Evolutionary conservation across 2,888 invertebrate genomes (phyloP).

Genomic region (Trypoxylon attenuatum): DNA sequence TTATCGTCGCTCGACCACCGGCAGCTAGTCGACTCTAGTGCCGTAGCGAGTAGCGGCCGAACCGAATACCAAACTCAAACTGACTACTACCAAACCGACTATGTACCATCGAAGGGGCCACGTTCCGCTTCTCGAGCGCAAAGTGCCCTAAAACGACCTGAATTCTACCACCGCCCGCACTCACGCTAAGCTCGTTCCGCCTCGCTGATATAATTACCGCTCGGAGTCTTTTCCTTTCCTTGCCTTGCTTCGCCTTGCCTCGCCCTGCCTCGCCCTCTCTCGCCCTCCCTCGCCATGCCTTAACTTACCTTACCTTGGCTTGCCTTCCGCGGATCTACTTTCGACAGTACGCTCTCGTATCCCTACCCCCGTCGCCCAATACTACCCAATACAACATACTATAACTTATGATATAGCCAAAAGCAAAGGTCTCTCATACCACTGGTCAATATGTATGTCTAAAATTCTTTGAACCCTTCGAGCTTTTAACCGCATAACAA

Average conservation of each 20-base stretch:
- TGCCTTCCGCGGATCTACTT: not conserved
- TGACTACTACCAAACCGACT: too few species aligned
- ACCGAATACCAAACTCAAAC: too few species aligned
- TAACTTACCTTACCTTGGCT: not conserved
- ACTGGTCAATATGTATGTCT: too few species aligned
- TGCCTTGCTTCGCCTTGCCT: not conserved
- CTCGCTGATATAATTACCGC: constrained; percentile 45
- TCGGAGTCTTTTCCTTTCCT: not conserved
- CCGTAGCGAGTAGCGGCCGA: not conserved
- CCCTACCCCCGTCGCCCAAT: too few species aligned
- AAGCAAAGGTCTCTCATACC: too few species aligned
- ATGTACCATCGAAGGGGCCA: too few species aligned
- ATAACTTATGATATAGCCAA: too few species aligned
- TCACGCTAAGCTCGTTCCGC: constrained; percentile 42
- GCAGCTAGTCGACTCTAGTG: constrained; percentile 11
- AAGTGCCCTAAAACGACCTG: constrained; percentile 51
- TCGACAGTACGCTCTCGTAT: not conserved
- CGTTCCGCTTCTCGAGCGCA: constrained; percentile 46
- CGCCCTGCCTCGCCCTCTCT: not conserved
- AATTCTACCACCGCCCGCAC: constrained; percentile 40
- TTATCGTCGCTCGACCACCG: constrained; percentile 64
- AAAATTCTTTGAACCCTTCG: too few species aligned
- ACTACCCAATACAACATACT: too few species aligned
- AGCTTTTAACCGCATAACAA: too few species aligned
- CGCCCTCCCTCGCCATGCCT: not conserved